Conservation (phyloP, 2,797 vertebrate genomes). For the Fistularia commersonii region DNA sequence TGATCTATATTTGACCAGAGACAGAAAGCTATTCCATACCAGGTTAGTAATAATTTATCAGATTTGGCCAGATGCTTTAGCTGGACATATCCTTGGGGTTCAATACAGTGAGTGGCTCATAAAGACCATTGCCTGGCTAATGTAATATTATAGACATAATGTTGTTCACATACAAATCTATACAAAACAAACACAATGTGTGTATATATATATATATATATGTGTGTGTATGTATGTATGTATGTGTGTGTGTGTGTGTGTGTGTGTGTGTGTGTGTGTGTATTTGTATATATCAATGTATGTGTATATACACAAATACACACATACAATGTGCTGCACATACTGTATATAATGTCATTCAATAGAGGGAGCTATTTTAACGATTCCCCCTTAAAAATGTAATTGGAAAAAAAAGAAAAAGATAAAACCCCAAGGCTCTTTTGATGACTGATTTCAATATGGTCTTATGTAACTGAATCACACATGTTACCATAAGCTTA, state of each 20-base stretch:
- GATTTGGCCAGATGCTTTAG: constrained; percentile 20
- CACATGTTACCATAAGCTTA: constrained; percentile 3
- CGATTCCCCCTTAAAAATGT: not conserved
- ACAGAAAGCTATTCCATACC: constrained; percentile 15
- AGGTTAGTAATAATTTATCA: constrained; percentile 55
- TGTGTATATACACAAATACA: too few relatives aligned
- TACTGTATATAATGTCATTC: too few relatives aligned
- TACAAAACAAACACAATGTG: constrained; percentile 1
- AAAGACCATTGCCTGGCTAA: too few relatives aligned
- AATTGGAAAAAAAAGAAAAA: not conserved
- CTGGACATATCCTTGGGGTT: constrained; percentile 30
- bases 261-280: too few relatives aligned
- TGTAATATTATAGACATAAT: too few relatives aligned
- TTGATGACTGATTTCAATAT: constrained; percentile 1
- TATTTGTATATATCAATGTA: too few relatives aligned
- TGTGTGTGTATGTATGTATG: too few relatives aligned
- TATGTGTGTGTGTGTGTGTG: too few relatives aligned
- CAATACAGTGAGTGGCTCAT: not conserved
- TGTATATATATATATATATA: too few relatives aligned
- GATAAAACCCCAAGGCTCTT: not conserved
- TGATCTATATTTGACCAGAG: constrained; percentile 10
- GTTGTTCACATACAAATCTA: not conserved
- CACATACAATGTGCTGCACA: too few relatives aligned
- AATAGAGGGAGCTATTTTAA: too few relatives aligned
- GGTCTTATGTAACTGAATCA: constrained; percentile 10